phyloP scores from a whole-genome alignment of 2,113 vertebrate species.

The Nibea coibor region DNA sequence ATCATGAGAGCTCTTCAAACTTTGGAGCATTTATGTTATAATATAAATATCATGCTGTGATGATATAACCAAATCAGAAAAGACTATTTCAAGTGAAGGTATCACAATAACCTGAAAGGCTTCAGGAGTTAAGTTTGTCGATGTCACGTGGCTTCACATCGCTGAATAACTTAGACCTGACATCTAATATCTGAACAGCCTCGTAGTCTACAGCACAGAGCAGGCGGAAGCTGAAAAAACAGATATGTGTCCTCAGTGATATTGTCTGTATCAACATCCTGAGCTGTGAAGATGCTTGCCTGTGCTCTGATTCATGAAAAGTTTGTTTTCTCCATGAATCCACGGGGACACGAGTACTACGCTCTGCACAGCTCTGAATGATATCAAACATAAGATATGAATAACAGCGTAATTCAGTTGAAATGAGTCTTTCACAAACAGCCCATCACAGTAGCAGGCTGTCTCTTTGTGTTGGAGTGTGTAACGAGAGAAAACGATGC shows the following conservation, averaged over 20 bases:
- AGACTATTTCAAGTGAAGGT: background rate
- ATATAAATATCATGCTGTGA: background rate
- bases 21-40: background rate
- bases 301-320: conserved; percentile 15
- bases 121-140: too few species aligned
- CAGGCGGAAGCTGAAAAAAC: background rate
- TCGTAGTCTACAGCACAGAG: background rate
- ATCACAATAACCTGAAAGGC: background rate
- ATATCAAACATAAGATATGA: conserved; percentile 41
- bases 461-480: conserved; percentile 62
- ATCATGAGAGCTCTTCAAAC: background rate
- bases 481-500: conserved; percentile 44
- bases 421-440: conserved; percentile 50
- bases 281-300: background rate
- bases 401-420: conserved; percentile 33
- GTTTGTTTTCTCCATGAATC: conserved; percentile 9
- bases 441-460: conserved; percentile 34
- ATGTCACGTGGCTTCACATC: background rate
- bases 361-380: conserved; percentile 14
- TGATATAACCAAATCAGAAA: background rate
- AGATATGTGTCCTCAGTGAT: background rate
- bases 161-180: background rate
- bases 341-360: conserved; percentile 10
- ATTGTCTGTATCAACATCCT: background rate
- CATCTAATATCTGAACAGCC: background rate